Percentiles rank a stretch among this genome's conserved stretches.
These are phyloP conservation scores for Eurystomus glaucurus DNA, from an alignment of 2,797 vertebrate species.

Conservation along the genomic window DNA sequence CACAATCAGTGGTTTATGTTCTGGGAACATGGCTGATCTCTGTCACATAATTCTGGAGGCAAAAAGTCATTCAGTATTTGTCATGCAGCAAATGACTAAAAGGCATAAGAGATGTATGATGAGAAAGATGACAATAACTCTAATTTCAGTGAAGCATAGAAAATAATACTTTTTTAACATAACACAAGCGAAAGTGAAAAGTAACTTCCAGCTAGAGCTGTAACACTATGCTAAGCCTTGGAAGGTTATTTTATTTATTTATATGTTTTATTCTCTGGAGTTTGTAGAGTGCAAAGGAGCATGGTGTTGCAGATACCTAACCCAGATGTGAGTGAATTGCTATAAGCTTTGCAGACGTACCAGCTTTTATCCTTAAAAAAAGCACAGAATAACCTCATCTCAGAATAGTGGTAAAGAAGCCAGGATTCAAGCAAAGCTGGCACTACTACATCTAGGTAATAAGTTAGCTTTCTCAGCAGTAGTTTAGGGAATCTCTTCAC, in stretches of 20 bases:
- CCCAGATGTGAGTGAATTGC: background rate
- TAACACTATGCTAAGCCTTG: background rate
- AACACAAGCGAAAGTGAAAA: slow-evolving; percentile 44
- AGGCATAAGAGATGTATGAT: slow-evolving; percentile 37
- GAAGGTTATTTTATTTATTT: slow-evolving; percentile 19
- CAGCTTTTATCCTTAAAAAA: background rate
- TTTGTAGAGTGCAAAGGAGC: background rate
- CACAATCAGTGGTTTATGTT: slow-evolving; percentile 29
- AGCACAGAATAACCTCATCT: background rate
- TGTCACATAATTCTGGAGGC: background rate
- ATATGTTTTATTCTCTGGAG: background rate
- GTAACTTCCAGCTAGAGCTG: background rate
- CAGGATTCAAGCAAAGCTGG: background rate
- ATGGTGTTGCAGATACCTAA: background rate
- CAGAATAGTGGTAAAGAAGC: accelerated
- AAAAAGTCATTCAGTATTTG: slow-evolving; percentile 64
- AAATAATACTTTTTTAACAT: slow-evolving; percentile 36
- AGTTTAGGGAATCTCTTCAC: background rate
- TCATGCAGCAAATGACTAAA: slow-evolving; percentile 40
- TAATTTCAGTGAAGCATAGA: slow-evolving; percentile 66
- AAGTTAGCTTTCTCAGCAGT: background rate
- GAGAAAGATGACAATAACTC: slow-evolving; percentile 45
- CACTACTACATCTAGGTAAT: background rate
- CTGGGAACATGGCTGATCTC: background rate
- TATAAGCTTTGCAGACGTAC: background rate